These are phyloP conservation scores for Notothenia rossii DNA, from an alignment of 2,113 vertebrate species.

Conservation along the genomic window DNA sequence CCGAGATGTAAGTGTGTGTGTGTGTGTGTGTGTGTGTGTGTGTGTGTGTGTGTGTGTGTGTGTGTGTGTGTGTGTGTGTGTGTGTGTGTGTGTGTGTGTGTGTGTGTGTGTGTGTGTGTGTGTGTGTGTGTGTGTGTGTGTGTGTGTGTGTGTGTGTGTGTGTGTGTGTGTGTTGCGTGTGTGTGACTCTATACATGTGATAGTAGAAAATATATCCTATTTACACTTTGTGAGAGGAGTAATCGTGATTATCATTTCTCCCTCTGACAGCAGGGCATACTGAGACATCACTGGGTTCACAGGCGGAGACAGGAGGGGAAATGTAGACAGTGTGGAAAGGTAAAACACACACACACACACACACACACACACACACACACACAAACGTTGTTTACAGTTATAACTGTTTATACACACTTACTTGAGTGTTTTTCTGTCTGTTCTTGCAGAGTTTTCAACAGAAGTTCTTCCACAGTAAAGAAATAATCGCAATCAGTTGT, in stretches of 20 bases:
- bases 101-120: background rate
- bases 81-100: background rate
- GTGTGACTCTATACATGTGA: background rate
- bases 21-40: slow-evolving; percentile 4
- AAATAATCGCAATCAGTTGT: slow-evolving; percentile 98
- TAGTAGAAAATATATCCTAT: background rate
- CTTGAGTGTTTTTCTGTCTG: background rate
- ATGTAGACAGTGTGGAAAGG: slow-evolving; percentile 98
- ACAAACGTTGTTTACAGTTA: background rate
- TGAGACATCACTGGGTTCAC: slow-evolving; percentile 98
- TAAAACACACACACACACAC: slow-evolving; percentile 60
- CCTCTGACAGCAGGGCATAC: slow-evolving; percentile 86
- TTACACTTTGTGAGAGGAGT: background rate
- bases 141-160: background rate
- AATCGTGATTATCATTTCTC: background rate
- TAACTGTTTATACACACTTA: background rate
- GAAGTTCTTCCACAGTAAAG: slow-evolving; percentile 99
- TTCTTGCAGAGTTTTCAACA: slow-evolving; percentile 94
- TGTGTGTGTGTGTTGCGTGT: too few relatives aligned
- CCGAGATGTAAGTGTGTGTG: slow-evolving; percentile 89
- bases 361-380: slow-evolving; percentile 23
- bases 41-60: slow-evolving; percentile 1
- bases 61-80: background rate
- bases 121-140: slow-evolving; percentile 4
- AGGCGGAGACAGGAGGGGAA: slow-evolving; percentile 96